Percentiles rank a stretch among this genome's conserved stretches.
phyloP scores from a whole-genome alignment of 2,113 vertebrate genomes.

The Gnathonemus longibarbis region DNA sequence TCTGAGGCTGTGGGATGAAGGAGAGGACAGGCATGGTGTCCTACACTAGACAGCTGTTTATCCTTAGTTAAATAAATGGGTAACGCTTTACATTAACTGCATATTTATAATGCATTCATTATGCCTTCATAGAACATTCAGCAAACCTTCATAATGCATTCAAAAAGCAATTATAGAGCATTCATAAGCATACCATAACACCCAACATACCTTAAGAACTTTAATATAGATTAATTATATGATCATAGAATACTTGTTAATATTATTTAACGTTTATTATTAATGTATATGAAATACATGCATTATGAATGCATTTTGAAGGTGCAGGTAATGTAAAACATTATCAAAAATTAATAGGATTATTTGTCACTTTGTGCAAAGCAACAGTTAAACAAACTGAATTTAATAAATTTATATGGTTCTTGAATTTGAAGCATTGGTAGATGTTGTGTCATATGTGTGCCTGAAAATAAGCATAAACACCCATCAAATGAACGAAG shows the following conservation, averaged over 20 bases:
- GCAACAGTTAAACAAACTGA: not conserved
- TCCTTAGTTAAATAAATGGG: not conserved
- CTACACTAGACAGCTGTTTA: not conserved
- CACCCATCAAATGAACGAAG: not conserved
- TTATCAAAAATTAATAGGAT: not conserved
- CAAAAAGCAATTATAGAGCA: not conserved
- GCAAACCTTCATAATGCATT: too few species aligned
- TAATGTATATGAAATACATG: not conserved
- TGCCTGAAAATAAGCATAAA: not conserved
- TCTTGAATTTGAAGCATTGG: not conserved
- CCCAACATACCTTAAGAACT: not conserved
- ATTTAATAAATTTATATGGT: not conserved
- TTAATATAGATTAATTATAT: not conserved
- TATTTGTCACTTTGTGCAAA: not conserved
- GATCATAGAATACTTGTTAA: too few species aligned
- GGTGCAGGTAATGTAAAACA: not conserved
- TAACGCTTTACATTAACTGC: not conserved
- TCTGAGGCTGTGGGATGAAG: not conserved
- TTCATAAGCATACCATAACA: not conserved
- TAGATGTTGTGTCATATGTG: not conserved
- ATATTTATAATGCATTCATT: not conserved
- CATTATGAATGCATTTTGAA: not conserved
- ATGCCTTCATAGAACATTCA: not conserved
- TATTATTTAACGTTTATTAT: not conserved
- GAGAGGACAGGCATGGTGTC: not conserved